Base-by-base conservation (phyloP, 2,797 vertebrate species). In the Gadopsis marmoratus region DNA sequence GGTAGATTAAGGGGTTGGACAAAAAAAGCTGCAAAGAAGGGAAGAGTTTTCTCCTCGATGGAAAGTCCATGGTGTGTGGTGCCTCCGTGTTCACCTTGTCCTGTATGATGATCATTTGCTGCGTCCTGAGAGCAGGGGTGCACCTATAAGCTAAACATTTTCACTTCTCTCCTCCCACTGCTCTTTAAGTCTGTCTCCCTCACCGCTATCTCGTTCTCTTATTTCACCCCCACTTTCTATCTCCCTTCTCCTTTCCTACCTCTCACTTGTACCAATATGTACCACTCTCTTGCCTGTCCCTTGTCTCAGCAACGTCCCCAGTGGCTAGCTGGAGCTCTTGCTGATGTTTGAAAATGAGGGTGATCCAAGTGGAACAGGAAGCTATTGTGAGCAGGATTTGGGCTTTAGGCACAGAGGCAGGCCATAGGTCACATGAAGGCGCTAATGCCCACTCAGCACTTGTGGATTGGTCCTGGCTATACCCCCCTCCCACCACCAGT, bases 321-420 rank as follows among this genome's bases (percentile, higher is more conserved):
- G 91, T 88, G 86, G 86, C 88, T 83, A 85, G 83, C 92, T 73
- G 79, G 79, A 89, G 87, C 60, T 82, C 89, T 81, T 94, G 94
- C 87, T 94, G 92, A 93, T 92, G 93, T 92, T 94, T 94, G 90
- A 95, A 94, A 94, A 89, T 62, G 81, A 92, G 88, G 88, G 91
- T 94, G 93, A 95, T 96, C 93, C 93, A 95, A 94, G 92, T 95
- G 94, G 94, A 96, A 95, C 94, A 96, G 95, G 95, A 96, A 95
- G 91, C 93, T 94, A 94, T 96, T 96, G 94, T 96, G 94, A 94
- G 90, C 92, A 93, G 95, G 94, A 94, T 96, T 97, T 96, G 89
- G 93, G 94, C 93, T 95, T 95, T 96, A 93, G 94, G 91, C 93
- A 65, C 90, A 94, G 93, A 94, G 94, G 90, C 93, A 93, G 93